Evolutionary conservation across 2,797 vertebrate genomes (phyloP), one percentile per base, ranked within the genome.

Genomic region (Leucoraja ocellata): DNA sequence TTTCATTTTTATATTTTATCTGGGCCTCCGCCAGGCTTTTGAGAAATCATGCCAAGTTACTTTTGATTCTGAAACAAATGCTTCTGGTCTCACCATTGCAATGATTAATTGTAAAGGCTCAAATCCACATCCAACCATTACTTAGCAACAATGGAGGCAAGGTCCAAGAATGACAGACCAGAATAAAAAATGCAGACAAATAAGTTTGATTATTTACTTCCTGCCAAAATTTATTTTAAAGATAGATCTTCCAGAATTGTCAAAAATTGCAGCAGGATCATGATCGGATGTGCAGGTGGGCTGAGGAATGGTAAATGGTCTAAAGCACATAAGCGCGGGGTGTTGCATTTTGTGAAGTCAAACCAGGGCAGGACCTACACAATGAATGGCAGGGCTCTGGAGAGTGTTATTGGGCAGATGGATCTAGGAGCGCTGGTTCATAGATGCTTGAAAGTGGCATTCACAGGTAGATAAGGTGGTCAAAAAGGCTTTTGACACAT

Each of bases 21-120:
- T 65, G n/a, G 61, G 16, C 61, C 16, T 88, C 61, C 16, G 14
- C 11, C 77, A 68, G n/a, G n/a, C 28, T 21, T 68, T 36, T 21
- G 2, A 36, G n/a, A 68, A 0, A 7, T 65, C n/a, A 8, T 18
- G 84, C 2, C 65, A 68, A 61, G n/a, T 88, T 36, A 32, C 16
- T n/a, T 88, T 88, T 88, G 63, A 68, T 68, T 88, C n/a, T 88
- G 61, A 88, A 88, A 68, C n/a, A 65, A 68, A 88, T 18, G 18
- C n/a, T 88, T 32, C 61, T 68, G 6, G 36, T 18, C 16, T 68
- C 84, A 68, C 63, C 84, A 23, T 88, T 16, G n/a, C 32, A 21
- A 68, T 6, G n/a, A 36, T 10, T 7, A 88, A 88, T 1, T 16
- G 63, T 23, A 13, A 63, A 88, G 84, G 14, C n/a, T 9, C 46